Percentiles rank a stretch among this genome's conserved stretches.
These are phyloP conservation scores for Parnassius orleans DNA, from an alignment of 2,888 invertebrate species.

Conservation along the genomic window DNA sequence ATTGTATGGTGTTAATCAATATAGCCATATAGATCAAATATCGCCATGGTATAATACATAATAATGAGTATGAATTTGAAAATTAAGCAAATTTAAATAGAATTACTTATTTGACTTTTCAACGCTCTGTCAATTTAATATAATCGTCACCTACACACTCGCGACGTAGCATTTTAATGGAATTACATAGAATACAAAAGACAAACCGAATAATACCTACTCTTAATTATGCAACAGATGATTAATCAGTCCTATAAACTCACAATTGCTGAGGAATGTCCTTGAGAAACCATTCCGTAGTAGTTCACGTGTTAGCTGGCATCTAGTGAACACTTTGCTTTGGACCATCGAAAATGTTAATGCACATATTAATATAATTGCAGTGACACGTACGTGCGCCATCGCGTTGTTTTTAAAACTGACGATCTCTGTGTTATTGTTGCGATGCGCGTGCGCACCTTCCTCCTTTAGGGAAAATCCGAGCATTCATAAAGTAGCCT, in stretches of 20 bases:
- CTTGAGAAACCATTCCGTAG: constrained; percentile 83
- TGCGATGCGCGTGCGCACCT: constrained; percentile 55
- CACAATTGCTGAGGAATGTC: constrained; percentile 86
- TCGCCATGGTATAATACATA: neutral
- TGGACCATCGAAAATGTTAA: constrained; percentile 48
- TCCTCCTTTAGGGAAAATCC: constrained; percentile 40
- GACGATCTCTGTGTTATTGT: constrained; percentile 35
- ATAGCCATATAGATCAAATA: no score
- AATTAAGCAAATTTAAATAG: neutral
- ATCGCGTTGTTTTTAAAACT: constrained; percentile 52
- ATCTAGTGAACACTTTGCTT: constrained; percentile 83
- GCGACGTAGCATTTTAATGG: constrained; percentile 26
- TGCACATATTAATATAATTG: constrained; percentile 39
- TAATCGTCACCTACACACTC: constrained; percentile 25
- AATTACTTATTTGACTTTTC: neutral
- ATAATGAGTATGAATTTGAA: neutral
- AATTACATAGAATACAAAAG: constrained; percentile 16
- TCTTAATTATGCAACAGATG: constrained; percentile 9
- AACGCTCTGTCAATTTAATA: constrained; percentile 8
- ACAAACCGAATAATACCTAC: constrained; percentile 10
- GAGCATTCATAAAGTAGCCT: constrained; percentile 8
- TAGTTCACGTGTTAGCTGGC: constrained; percentile 85
- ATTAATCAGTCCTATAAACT: constrained; percentile 54
- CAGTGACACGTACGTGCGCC: constrained; percentile 49
- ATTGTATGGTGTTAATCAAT: no score